Evolutionary conservation across 2,113 vertebrate genomes (phyloP).

Genomic region (Trachemys scripta): DNA sequence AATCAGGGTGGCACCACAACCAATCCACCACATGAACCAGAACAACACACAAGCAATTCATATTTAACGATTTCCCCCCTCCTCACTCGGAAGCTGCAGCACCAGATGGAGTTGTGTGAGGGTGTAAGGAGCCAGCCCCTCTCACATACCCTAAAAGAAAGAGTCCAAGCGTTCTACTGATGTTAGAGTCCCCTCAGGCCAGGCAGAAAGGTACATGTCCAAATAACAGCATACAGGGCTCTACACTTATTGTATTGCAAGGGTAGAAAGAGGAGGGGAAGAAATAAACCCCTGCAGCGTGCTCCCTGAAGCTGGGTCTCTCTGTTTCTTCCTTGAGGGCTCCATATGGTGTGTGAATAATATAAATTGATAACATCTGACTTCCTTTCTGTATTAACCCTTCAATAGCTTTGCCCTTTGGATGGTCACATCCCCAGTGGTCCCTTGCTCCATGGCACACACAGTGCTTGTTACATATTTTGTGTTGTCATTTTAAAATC

Average conservation of each 20-base stretch:
- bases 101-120: neutral
- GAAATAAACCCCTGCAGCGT: neutral
- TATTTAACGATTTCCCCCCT: neutral
- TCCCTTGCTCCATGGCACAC: neutral
- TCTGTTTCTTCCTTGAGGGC: neutral
- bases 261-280: neutral
- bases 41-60: neutral
- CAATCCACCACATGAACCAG: neutral
- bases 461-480: neutral
- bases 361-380: neutral
- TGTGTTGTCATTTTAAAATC: neutral
- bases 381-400: neutral
- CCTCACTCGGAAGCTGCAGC: neutral
- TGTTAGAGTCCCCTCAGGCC: neutral
- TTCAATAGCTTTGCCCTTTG: neutral
- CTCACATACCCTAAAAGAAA: neutral
- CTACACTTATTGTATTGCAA: neutral
- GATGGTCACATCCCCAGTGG: neutral
- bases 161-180: neutral
- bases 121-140: neutral
- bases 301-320: accelerated
- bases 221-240: neutral
- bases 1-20: neutral
- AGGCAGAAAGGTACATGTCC: neutral
- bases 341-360: neutral